Evolutionary conservation across 2,113 vertebrate genomes (phyloP).

Genomic region (Copsychus sechellarum): DNA sequence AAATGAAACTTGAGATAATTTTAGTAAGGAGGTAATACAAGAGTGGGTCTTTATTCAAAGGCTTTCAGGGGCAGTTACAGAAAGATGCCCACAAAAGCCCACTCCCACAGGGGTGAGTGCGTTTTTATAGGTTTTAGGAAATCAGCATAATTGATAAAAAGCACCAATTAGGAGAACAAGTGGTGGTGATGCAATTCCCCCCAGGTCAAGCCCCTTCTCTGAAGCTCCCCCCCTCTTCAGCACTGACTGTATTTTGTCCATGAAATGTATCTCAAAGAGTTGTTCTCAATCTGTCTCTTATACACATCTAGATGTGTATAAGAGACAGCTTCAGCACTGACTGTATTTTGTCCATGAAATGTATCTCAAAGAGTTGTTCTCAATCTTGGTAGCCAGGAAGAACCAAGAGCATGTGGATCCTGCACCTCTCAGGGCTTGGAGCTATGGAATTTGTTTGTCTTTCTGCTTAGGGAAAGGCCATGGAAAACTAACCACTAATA

Average conservation of each 20-base stretch:
- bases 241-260: not conserved
- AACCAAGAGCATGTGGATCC: accelerated
- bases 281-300: not conserved
- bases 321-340: accelerated
- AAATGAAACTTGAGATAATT: not conserved
- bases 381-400: not conserved
- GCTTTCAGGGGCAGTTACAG: not conserved
- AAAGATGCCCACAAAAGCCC: not conserved
- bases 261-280: not conserved
- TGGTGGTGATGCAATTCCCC: not conserved
- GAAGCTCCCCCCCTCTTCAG: accelerated
- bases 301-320: too few relatives aligned
- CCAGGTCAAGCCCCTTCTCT: not conserved
- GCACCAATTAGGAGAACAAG: too few relatives aligned
- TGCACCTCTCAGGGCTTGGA: not conserved
- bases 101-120: too few relatives aligned
- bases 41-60: not conserved
- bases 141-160: not conserved
- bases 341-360: not conserved
- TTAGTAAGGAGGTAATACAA: too few relatives aligned
- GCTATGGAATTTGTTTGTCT: not conserved
- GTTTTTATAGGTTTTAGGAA: not conserved
- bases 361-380: not conserved
- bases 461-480: not conserved
- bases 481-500: not conserved